Evolutionary conservation across 2,113 vertebrate genomes (phyloP), one percentile per base, ranked within the genome.

Genomic region (Phycodurus eques): DNA sequence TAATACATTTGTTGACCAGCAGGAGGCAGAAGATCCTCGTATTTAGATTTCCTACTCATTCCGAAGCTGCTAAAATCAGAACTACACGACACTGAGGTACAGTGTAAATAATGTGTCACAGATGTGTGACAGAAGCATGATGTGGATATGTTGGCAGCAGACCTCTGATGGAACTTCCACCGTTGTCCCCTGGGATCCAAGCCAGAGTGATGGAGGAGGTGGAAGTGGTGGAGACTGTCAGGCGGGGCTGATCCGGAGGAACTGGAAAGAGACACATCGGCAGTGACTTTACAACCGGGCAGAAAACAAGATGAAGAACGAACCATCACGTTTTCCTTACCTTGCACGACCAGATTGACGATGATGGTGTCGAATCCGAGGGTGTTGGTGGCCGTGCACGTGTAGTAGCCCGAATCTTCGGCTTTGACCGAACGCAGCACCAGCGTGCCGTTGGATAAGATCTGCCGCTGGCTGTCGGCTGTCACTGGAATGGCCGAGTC

Each of bases 161-260:
- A 94, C 93, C 92, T 89, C 93, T 85, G 80, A 94, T 93, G 61
- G 92, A 93, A 83, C 92, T 93, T 80, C 97, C 98, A 8, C 98
- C 98, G 0, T 99, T 99, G 92, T 99, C 97, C 14, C 98, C 98
- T 1, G 98, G 97, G 63, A 99, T 98, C 98, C 98, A 99, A 60
- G 96, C 94, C 90, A 99, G 89, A 0, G 98, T 99, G 90, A 98
- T 98, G 83, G 96, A 98, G 0, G 96, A 98, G 0, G 96, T 95
- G 80, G 98, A 99, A 61, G 98, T 99, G 76, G 96, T 98, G 84
- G 98, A 98, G 63, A 99, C 98, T 0, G 96, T 98, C 88, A 99
- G 91, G 35, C 96, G 96, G 12, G 98, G 98, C 88, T 99, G 98
- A 89, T 99, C 98, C 0, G 98, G 98, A 67, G 97, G 98, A 68